A percentile compares a stretch with the other conserved stretches of the same genome.
Evolutionary conservation across 2,888 invertebrate genomes (phyloP).

Genomic region (Caenorhabditis sp.): DNA sequence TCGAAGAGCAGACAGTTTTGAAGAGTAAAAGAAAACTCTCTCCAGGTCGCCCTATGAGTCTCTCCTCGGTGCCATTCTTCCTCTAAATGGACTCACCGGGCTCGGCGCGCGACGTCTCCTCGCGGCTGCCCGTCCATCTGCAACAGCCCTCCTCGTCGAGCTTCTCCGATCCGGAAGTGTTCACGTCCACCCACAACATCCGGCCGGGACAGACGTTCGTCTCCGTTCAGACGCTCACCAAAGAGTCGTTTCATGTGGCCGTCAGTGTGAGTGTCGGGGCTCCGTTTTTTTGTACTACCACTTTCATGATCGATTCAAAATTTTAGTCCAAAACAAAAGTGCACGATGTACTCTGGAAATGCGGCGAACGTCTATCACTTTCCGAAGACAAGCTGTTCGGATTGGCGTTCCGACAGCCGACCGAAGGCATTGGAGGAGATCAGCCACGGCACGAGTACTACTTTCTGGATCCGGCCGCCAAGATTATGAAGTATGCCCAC

Average conservation of each 20-base stretch:
- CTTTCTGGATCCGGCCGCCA: constrained; percentile 71
- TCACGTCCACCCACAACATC: constrained; percentile 61
- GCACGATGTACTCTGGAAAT: constrained; percentile 70
- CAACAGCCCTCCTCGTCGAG: constrained; percentile 66
- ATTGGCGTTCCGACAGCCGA: constrained; percentile 67
- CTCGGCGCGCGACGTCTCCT: constrained; percentile 42
- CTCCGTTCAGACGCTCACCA: constrained; percentile 67
- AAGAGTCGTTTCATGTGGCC: constrained; percentile 64
- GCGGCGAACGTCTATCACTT: constrained; percentile 69
- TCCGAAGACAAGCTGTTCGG: constrained; percentile 71
- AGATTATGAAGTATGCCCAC: constrained; percentile 71
- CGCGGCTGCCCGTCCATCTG: constrained; percentile 62
- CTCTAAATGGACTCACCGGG: constrained; percentile 53
- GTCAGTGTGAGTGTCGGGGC: constrained; percentile 56
- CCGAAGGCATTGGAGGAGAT: constrained; percentile 71
- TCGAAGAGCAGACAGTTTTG: too few species aligned
- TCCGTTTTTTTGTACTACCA: too few species aligned
- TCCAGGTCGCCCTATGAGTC: too few species aligned
- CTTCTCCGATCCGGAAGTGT: constrained; percentile 61
- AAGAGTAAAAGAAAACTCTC: too few species aligned
- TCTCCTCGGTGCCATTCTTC: too few species aligned
- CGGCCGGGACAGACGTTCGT: constrained; percentile 65
- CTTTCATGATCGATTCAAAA: too few species aligned
- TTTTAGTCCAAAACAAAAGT: constrained; percentile 71
- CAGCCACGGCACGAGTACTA: constrained; percentile 73